Conservation (phyloP, 2,888 invertebrate species). For the Ptilodon capucinus region DNA sequence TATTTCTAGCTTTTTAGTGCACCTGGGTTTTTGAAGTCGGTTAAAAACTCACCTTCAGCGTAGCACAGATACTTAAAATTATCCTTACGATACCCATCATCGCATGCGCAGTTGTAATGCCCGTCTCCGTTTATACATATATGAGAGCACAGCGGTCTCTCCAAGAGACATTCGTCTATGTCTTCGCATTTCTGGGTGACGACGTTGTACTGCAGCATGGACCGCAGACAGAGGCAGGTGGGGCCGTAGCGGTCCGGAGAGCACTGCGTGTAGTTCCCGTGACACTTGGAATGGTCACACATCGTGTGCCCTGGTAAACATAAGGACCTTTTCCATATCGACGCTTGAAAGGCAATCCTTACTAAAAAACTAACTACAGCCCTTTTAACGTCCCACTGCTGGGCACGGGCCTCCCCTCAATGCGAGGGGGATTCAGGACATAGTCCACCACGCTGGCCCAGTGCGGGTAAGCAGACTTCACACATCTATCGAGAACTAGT, state of each 20-base stretch:
- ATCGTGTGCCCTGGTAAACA: slow-evolving; percentile 54
- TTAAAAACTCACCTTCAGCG: slow-evolving; percentile 48
- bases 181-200: slow-evolving; percentile 73
- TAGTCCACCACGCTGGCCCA: too few relatives aligned
- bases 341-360: too few relatives aligned
- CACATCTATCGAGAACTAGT: too few relatives aligned
- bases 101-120: slow-evolving; percentile 85
- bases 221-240: slow-evolving; percentile 79
- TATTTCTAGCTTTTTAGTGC: too few relatives aligned
- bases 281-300: slow-evolving; percentile 56
- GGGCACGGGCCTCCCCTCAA: too few relatives aligned
- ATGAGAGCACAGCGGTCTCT: slow-evolving; percentile 87
- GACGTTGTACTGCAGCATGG: slow-evolving; percentile 61
- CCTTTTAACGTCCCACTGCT: too few relatives aligned
- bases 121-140: slow-evolving; percentile 83
- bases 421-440: too few relatives aligned
- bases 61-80: slow-evolving; percentile 49
- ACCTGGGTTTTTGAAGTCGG: too few relatives aligned
- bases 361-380: too few relatives aligned
- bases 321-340: too few relatives aligned
- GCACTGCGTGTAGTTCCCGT: slow-evolving; percentile 42
- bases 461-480: too few relatives aligned
- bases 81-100: slow-evolving; percentile 57
- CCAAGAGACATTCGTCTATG: slow-evolving; percentile 84
- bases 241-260: slow-evolving; percentile 53